phyloP scores from a whole-genome alignment of 2,888 invertebrate species.

The Julus scandinavius region DNA sequence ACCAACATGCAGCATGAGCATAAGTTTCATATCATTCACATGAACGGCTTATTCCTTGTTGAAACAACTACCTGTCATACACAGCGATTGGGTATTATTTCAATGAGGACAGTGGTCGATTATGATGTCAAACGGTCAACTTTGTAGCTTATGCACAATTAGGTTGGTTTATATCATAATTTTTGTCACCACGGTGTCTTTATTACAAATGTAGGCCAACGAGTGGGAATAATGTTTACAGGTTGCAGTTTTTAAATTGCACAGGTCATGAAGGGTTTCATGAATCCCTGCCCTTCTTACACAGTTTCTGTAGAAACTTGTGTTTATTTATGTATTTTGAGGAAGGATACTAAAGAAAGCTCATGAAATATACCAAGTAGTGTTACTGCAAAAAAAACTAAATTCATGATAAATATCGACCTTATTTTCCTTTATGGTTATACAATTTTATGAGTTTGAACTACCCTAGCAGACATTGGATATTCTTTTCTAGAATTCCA shows the following conservation, averaged over 20 bases:
- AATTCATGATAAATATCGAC: neutral
- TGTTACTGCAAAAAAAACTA: too few species aligned
- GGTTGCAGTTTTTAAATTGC: neutral
- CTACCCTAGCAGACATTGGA: neutral
- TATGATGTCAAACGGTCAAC: constrained; percentile 22
- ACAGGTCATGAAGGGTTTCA: neutral
- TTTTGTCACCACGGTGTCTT: neutral
- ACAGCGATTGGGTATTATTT: neutral
- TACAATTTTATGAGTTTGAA: neutral
- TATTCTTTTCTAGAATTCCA: neutral
- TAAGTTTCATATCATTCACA: neutral
- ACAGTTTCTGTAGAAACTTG: neutral
- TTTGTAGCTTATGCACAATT: constrained; percentile 3
- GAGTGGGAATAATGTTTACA: neutral
- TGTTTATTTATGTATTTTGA: too few species aligned
- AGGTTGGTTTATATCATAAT: neutral
- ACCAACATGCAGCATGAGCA: neutral
- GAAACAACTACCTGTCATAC: neutral
- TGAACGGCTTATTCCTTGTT: neutral
- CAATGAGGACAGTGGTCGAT: neutral
- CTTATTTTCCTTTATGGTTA: neutral
- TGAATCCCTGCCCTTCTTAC: neutral
- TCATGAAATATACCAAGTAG: too few species aligned
- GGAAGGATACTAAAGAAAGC: neutral
- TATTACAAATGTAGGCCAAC: constrained; percentile 8